Percentiles rank a stretch among this genome's conserved stretches.
These are phyloP conservation scores for Chrysogorgia sp. DNA, from an alignment of 92 coral and sea anemone species.

Conservation along the genomic window DNA sequence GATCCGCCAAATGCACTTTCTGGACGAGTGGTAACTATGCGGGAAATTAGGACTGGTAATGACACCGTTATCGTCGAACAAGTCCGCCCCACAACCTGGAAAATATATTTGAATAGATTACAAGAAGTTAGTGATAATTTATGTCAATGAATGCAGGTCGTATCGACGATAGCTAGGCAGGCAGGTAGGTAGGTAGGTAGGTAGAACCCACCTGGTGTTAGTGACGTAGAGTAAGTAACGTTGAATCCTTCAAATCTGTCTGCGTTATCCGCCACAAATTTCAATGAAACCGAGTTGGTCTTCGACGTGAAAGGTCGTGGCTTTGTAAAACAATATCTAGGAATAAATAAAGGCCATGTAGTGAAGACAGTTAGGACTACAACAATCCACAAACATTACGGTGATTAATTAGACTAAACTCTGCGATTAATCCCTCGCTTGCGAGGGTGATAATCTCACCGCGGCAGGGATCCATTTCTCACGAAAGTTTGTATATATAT, in stretches of 20 bases:
- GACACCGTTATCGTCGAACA: constrained; percentile 45
- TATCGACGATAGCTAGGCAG: neutral
- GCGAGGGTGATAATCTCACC: no score
- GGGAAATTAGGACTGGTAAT: constrained; percentile 85
- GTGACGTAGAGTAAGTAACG: constrained; percentile 70
- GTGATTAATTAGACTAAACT: no score
- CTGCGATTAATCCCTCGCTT: no score
- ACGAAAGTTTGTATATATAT: no score
- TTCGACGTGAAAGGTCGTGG: constrained; percentile 62
- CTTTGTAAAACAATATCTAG: constrained; percentile 64
- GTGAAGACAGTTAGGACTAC: no score
- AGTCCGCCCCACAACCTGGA: constrained; percentile 89
- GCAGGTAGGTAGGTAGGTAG: no score
- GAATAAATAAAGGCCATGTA: no score
- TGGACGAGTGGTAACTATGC: constrained; percentile 67
- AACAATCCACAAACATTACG: no score
- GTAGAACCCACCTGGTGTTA: constrained; percentile 74
- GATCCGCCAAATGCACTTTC: constrained; percentile 85
- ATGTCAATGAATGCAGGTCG: neutral
- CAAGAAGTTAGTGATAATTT: no score
- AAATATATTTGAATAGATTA: neutral
- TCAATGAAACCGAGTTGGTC: constrained; percentile 66
- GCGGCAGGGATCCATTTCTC: no score
- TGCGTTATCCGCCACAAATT: constrained; percentile 62
- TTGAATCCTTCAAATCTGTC: constrained; percentile 77